A percentile compares a stretch with the other conserved stretches of the same genome.
Conservation (phyloP, 2,113 vertebrate species). For the Micromys minutus region DNA sequence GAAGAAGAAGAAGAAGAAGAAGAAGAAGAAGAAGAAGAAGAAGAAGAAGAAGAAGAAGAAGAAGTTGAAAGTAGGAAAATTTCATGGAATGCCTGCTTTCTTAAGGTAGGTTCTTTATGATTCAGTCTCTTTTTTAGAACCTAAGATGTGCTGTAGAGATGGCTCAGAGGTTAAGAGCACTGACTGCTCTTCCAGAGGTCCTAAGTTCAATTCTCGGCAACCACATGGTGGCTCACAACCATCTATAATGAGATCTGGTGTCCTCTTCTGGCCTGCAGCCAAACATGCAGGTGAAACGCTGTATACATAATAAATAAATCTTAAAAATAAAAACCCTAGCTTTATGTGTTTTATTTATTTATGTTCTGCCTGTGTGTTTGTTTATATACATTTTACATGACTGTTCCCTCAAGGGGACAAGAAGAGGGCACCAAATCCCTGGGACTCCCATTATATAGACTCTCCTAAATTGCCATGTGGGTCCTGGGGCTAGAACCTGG, state of each 20-base stretch:
- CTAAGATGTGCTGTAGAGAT: too few relatives aligned
- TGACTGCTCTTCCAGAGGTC: too few relatives aligned
- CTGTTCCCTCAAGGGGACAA: not conserved
- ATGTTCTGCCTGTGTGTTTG: not conserved
- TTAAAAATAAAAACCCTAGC: too few relatives aligned
- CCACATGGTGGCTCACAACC: too few relatives aligned
- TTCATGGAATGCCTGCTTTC: not conserved
- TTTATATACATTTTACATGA: not conserved
- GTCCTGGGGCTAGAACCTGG: not conserved
- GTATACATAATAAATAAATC: too few relatives aligned
- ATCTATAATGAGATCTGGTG: too few relatives aligned
- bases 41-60: not conserved
- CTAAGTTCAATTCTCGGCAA: too few relatives aligned
- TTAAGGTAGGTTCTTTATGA: slow-evolving; percentile 12
- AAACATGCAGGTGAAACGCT: too few relatives aligned
- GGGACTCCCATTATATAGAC: not conserved
- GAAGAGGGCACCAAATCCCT: not conserved
- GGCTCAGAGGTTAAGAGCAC: too few relatives aligned
- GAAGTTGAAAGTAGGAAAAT: not conserved
- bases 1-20: too few relatives aligned
- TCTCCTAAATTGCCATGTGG: not conserved
- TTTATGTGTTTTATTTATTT: not conserved
- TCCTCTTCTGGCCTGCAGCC: too few relatives aligned
- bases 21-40: not conserved
- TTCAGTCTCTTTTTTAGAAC: not conserved